Percentiles rank a stretch among this genome's conserved stretches.
Conservation (phyloP, 2,113 vertebrate genomes). For the Rhinoderma darwinii region DNA sequence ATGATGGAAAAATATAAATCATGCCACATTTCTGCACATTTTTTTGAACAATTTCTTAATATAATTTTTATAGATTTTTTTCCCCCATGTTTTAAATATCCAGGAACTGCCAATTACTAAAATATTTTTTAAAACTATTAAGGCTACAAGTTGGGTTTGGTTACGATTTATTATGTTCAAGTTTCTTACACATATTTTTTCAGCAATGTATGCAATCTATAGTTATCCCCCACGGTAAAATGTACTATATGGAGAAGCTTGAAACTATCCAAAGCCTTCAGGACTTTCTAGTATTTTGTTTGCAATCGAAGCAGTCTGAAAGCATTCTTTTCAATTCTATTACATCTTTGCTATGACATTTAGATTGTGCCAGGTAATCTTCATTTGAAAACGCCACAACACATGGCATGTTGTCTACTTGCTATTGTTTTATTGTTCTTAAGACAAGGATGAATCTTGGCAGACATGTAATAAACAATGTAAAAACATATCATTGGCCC, state of each 20-base stretch:
- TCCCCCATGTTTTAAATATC: not conserved
- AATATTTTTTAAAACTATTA: not conserved
- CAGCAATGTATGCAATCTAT: not conserved
- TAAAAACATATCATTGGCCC: not conserved
- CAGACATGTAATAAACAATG: not conserved
- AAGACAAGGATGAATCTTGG: not conserved
- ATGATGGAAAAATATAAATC: not conserved
- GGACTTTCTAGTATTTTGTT: not conserved
- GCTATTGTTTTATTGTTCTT: constrained; percentile 1
- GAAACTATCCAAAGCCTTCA: not conserved
- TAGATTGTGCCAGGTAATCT: constrained; percentile 11
- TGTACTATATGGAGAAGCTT: not conserved
- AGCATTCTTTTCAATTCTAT: not conserved
- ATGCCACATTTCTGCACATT: not conserved
- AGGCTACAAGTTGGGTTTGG: not conserved
- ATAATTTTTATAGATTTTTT: not conserved
- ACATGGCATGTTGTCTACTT: not conserved
- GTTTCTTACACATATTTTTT: no score
- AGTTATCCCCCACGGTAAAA: not conserved
- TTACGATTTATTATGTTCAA: not conserved
- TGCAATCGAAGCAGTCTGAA: not conserved
- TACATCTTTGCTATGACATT: constrained; percentile 4
- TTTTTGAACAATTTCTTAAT: not conserved
- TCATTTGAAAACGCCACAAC: not conserved
- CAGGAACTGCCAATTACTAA: not conserved